Evolutionary conservation across 2,888 invertebrate species (phyloP), one percentile per base, ranked within the genome.

Genomic region (Xylocampa areola): DNA sequence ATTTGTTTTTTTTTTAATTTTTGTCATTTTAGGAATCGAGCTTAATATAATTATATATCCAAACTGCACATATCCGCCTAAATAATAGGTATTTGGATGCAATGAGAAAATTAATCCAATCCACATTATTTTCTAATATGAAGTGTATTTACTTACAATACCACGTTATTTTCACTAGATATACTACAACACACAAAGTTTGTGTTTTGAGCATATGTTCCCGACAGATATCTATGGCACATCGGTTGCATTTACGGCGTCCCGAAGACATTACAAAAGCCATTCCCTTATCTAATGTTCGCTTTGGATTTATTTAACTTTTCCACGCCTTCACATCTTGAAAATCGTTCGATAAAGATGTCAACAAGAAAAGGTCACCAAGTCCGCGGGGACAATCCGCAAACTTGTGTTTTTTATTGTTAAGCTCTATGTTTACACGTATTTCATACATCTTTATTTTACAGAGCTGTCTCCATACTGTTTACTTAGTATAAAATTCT

Each of bases 211-310:
- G 73, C 83, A 79, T 82, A 85, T 86, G 86, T 85, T 81, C 73
- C 68, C 75, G 85, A 87, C 89, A 88, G 85, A 89, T 87, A 90
- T 88, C 84, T 86, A 89, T 85, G 87, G 86, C 88, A 90, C 88
- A 88, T 91, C 86, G 89, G 90, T 87, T 92, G 92, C 92, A 91
- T 92, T 92, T 90, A 92, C 91, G 91, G 85, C 91, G 86, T 90
- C 91, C 91, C 90, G 88, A 92, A 92, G 85, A 93, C 93, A 93
- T 93, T 94, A 93, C 90, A 90, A 90, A 91, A 88, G 89, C 92
- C 88, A 92, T 94, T 92, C 86, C 88, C 88, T 91, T 93, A 92
- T 93, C 93, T 92, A 91, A 93, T 91, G 93, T 88, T 85, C 88
- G 82, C 82, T 76, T 88, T 87, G 87, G 92, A 92, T 93, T 92